phyloP scores from a whole-genome alignment of 1,140 invertebrate species.

The Drosophila gunungcola region DNA sequence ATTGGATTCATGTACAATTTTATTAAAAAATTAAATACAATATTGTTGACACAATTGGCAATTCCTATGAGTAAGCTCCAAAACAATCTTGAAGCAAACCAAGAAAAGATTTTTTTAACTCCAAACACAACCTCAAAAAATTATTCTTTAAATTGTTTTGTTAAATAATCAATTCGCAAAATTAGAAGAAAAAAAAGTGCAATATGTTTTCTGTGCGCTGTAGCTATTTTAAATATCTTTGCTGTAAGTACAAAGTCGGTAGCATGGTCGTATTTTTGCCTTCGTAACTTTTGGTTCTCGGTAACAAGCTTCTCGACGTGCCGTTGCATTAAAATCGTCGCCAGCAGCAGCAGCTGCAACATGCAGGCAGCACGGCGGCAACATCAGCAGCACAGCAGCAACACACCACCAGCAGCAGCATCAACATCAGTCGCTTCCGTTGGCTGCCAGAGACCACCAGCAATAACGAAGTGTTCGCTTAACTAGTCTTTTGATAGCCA shows the following conservation, averaged over 20 bases:
- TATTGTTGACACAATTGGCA: too few relatives aligned
- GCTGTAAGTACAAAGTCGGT: slow-evolving; percentile 14
- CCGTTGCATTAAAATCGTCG: slow-evolving; percentile 53
- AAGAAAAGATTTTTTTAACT: too few relatives aligned
- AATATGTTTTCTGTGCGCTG: neutral
- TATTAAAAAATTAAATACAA: neutral
- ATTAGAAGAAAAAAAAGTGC: too few relatives aligned
- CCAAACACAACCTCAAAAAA: too few relatives aligned
- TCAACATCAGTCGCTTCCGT: slow-evolving; percentile 68
- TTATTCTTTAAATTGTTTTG: too few relatives aligned
- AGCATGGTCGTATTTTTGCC: slow-evolving; percentile 17
- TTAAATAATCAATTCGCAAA: too few relatives aligned
- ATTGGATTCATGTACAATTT: too few relatives aligned
- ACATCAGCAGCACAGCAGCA: slow-evolving; percentile 25
- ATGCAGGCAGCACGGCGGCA: slow-evolving; percentile 24
- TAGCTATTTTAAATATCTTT: neutral
- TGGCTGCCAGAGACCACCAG: slow-evolving; percentile 46
- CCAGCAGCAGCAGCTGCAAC: slow-evolving; percentile 13
- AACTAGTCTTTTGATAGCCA: slow-evolving; percentile 40
- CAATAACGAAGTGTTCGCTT: slow-evolving; percentile 43
- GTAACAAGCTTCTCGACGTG: slow-evolving; percentile 29
- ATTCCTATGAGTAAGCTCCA: too few relatives aligned
- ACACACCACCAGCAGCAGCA: slow-evolving; percentile 41
- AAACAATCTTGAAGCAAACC: too few relatives aligned
- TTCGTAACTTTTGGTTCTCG: neutral